These are phyloP conservation scores for Furnarius figulus DNA, from an alignment of 2,113 vertebrate genomes.

Conservation along the genomic window DNA sequence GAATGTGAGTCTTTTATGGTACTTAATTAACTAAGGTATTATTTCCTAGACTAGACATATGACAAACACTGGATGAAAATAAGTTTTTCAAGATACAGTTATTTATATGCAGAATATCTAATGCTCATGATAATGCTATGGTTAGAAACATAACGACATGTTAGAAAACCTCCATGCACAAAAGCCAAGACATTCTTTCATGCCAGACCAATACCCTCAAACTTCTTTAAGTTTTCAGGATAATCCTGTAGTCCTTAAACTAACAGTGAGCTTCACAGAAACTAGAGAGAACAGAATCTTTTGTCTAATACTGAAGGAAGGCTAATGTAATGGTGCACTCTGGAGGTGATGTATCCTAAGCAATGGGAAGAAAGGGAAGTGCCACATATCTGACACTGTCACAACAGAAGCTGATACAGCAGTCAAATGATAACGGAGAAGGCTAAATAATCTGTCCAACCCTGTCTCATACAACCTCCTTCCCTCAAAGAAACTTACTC, in stretches of 20 bases:
- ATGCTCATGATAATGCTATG: background rate
- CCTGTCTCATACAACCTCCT: background rate
- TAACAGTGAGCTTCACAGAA: background rate
- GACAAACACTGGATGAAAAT: background rate
- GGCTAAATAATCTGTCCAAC: background rate
- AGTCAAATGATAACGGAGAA: background rate
- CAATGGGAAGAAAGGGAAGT: background rate
- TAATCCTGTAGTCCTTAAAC: background rate
- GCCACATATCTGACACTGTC: background rate
- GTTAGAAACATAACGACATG: background rate
- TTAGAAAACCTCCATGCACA: background rate
- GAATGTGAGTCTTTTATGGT: background rate
- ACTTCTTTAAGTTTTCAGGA: background rate
- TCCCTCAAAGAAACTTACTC: background rate
- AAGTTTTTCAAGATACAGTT: background rate
- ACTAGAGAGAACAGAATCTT: background rate
- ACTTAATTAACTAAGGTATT: background rate
- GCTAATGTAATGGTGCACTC: background rate
- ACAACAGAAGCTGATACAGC: background rate
- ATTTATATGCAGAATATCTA: background rate
- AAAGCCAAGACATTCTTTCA: background rate
- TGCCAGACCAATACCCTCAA: background rate
- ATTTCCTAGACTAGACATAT: background rate
- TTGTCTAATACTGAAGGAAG: background rate
- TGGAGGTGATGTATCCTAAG: background rate